Conservation (phyloP, 2,888 invertebrate species). For the Frankliniella fusca region DNA sequence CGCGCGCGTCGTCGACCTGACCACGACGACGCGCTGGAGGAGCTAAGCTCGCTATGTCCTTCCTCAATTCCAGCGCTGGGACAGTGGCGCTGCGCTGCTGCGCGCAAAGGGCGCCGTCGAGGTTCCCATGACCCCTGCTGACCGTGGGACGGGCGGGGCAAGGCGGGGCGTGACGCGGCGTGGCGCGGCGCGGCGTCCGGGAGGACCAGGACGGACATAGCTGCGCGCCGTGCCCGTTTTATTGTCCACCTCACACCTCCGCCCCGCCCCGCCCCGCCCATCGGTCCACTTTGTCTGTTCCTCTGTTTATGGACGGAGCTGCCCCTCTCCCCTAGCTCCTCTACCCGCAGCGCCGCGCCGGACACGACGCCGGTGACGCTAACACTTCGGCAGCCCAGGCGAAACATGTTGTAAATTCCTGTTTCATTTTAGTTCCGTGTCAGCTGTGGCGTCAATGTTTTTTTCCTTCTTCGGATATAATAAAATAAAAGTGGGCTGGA, state of each 20-base stretch:
- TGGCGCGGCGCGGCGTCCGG: not conserved
- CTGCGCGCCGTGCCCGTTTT: not conserved
- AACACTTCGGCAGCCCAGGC: too few relatives aligned
- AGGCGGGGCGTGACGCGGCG: not conserved
- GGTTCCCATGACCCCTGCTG: slow-evolving; percentile 13
- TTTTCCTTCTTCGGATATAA: too few relatives aligned
- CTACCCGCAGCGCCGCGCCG: too few relatives aligned
- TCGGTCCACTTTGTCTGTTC: not conserved
- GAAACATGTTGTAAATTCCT: too few relatives aligned
- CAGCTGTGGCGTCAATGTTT: too few relatives aligned
- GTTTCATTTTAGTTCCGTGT: too few relatives aligned
- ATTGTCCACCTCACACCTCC: slow-evolving; percentile 23
- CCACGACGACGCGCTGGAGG: not conserved
- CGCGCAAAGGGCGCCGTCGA: not conserved
- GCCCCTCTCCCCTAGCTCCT: too few relatives aligned
- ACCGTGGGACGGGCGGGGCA: not conserved
- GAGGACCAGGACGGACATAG: not conserved
- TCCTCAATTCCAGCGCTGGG: not conserved
- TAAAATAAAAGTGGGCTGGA: too few relatives aligned
- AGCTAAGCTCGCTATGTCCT: not conserved
- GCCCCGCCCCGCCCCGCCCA: not conserved
- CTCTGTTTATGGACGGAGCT: too few relatives aligned
- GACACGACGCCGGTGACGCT: too few relatives aligned
- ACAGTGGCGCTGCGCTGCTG: not conserved
- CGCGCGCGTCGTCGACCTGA: too few relatives aligned